These are phyloP conservation scores for Cheilosia vulpina DNA, from an alignment of 2,888 invertebrate genomes.

Conservation along the genomic window DNA sequence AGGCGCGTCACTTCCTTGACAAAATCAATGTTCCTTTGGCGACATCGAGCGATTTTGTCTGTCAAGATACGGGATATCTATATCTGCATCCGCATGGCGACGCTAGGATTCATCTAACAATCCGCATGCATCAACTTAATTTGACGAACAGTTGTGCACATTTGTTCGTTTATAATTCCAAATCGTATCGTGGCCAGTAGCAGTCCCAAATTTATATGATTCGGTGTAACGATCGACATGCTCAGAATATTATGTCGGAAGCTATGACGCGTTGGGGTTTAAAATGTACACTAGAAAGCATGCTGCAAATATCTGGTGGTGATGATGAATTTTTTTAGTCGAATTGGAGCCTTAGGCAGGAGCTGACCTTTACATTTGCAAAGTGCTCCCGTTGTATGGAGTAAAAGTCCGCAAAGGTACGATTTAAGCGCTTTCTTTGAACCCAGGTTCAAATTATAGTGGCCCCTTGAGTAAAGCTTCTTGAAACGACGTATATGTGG, in stretches of 20 bases:
- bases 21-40: neutral
- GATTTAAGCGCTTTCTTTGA: neutral
- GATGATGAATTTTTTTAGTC: no score
- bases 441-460: neutral
- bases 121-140: conserved; percentile 6
- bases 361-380: neutral
- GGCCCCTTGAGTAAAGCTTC: neutral
- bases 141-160: conserved; percentile 2
- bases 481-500: neutral
- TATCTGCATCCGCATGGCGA: conserved; percentile 30
- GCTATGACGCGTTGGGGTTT: neutral
- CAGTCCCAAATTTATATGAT: conserved; percentile 9
- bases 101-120: neutral
- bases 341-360: neutral
- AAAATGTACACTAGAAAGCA: neutral
- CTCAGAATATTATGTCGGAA: neutral
- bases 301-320: conserved; percentile 1
- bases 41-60: conserved; percentile 15
- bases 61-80: conserved; percentile 20
- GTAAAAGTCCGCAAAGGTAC: conserved; percentile 1
- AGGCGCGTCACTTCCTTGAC: neutral
- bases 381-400: neutral
- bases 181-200: conserved; percentile 8
- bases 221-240: neutral
- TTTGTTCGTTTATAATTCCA: neutral